Conservation (phyloP, 2,888 invertebrate genomes). For the Ptychoptera contaminata region DNA sequence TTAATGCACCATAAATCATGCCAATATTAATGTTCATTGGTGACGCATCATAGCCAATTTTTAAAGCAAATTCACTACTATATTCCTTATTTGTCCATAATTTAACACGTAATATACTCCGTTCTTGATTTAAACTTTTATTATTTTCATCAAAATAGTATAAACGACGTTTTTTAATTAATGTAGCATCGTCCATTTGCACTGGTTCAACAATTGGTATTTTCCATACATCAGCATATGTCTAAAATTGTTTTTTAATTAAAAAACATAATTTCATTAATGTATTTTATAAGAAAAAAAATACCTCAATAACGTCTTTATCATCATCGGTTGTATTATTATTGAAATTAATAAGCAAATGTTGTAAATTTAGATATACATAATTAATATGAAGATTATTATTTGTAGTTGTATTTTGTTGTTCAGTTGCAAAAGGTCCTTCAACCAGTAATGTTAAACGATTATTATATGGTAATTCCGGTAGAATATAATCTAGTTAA, state of each 20-base stretch:
- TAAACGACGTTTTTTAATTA: slow-evolving; percentile 31
- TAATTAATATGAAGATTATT: not conserved
- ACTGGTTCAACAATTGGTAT: slow-evolving; percentile 41
- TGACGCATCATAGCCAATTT: slow-evolving; percentile 43
- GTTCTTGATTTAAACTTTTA: slow-evolving; percentile 18
- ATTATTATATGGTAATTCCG: slow-evolving; percentile 18
- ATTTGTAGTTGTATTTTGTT: not conserved
- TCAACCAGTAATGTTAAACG: slow-evolving; percentile 32
- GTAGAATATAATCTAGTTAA: slow-evolving; percentile 16
- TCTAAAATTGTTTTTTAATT: slow-evolving; percentile 23
- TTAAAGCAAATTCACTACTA: slow-evolving; percentile 30
- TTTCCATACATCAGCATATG: slow-evolving; percentile 38
- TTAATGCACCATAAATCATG: slow-evolving; percentile 51
- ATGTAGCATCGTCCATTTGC: slow-evolving; percentile 41
- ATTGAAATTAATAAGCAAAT: not conserved
- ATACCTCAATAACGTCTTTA: too few species aligned
- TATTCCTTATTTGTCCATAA: slow-evolving; percentile 9
- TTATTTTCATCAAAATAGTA: slow-evolving; percentile 18
- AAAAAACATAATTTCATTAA: too few species aligned
- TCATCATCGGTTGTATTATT: too few species aligned
- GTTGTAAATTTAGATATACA: not conserved
- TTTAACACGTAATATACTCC: slow-evolving; percentile 14
- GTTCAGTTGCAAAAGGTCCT: slow-evolving; percentile 36
- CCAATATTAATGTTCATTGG: slow-evolving; percentile 52
- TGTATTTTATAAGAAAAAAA: not conserved